Percentiles rank a stretch among this genome's conserved stretches.
Conservation (phyloP, 2,888 invertebrate genomes). For the Argyresthia albistria region DNA sequence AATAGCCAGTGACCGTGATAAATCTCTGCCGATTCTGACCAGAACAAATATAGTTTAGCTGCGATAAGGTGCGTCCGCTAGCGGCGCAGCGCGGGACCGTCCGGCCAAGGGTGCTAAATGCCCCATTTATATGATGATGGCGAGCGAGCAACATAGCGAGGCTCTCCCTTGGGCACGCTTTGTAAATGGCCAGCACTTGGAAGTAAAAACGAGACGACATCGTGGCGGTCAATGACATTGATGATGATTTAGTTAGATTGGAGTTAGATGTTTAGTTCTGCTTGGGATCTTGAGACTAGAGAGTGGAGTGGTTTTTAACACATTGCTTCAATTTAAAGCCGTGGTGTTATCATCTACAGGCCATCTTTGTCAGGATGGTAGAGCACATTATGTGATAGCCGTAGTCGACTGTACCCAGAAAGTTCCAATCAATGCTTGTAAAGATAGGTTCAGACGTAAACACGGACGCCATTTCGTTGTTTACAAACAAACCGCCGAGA, state of each 20-base stretch:
- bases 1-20: conserved; percentile 60
- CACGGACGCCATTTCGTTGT: no score
- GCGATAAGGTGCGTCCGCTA: conserved; percentile 65
- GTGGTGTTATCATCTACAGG: no score
- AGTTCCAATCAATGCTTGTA: no score
- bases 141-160: conserved; percentile 8
- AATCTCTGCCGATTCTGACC: conserved; percentile 63
- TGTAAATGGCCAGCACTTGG: conserved; percentile 27
- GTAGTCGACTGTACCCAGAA: no score
- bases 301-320: no score
- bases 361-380: no score
- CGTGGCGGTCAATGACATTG: conserved; percentile 9
- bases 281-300: no score
- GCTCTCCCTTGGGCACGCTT: conserved; percentile 21
- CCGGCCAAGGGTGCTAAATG: conserved; percentile 43
- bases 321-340: no score
- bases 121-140: conserved; percentile 69
- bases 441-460: no score
- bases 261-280: background rate
- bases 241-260: conserved; percentile 6
- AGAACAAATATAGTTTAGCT: conserved; percentile 69
- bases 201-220: conserved; percentile 11
- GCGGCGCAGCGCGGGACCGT: conserved; percentile 16
- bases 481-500: background rate
- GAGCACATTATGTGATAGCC: no score